Conservation (phyloP, 1,140 invertebrate species). For the Neodiprion virginianus region DNA sequence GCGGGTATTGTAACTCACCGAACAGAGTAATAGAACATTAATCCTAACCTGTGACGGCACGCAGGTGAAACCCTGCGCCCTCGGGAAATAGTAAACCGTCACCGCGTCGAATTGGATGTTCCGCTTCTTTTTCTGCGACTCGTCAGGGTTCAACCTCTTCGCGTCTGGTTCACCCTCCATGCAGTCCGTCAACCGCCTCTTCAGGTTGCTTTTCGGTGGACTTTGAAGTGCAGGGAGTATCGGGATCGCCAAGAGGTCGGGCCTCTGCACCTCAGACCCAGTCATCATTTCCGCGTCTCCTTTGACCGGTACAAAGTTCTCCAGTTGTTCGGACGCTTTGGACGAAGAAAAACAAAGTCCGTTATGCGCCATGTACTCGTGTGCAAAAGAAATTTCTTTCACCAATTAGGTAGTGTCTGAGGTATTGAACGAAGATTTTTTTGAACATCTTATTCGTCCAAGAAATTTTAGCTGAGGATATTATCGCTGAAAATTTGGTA, state of each 20-base stretch:
- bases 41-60: slow-evolving; percentile 84
- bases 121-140: slow-evolving; percentile 70
- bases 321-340: slow-evolving; percentile 40
- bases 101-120: slow-evolving; percentile 90
- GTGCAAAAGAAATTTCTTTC: too few relatives aligned
- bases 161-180: slow-evolving; percentile 55
- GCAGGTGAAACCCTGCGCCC: slow-evolving; percentile 97
- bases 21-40: not conserved
- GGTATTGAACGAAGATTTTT: not conserved
- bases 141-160: slow-evolving; percentile 51
- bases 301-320: slow-evolving; percentile 30
- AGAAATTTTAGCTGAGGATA: not conserved
- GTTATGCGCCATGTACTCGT: too few relatives aligned
- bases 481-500: too few relatives aligned
- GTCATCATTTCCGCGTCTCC: slow-evolving; percentile 27
- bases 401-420: not conserved
- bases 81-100: slow-evolving; percentile 94
- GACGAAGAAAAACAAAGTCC: slow-evolving; percentile 15
- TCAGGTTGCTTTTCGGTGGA: slow-evolving; percentile 64
- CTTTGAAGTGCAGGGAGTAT: slow-evolving; percentile 24
- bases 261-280: slow-evolving; percentile 15
- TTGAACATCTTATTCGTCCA: slow-evolving; percentile 1
- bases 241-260: slow-evolving; percentile 24
- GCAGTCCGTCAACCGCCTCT: slow-evolving; percentile 58
- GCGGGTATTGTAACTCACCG: slow-evolving; percentile 1